Percentiles rank a stretch among this genome's conserved stretches.
phyloP scores from a whole-genome alignment of 2,113 vertebrate species.

The Phylloscopus whistleri region DNA sequence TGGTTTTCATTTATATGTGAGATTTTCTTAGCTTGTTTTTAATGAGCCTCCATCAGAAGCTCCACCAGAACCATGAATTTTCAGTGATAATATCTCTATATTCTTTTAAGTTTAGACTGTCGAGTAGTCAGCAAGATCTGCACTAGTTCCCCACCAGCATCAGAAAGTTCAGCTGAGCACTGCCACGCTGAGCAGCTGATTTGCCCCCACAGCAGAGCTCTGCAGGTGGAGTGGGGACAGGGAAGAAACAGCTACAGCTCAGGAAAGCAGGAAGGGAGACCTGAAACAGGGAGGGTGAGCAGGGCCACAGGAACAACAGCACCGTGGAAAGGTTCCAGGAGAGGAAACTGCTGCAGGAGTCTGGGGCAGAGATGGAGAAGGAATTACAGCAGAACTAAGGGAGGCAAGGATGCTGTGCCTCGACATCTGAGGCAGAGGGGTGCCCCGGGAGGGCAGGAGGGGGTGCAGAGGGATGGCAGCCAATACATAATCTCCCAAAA shows the following conservation, averaged over 20 bases:
- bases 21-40: background rate
- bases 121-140: background rate
- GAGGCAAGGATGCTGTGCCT: background rate
- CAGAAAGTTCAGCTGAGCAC: background rate
- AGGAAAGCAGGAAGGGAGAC: background rate
- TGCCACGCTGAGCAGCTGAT: background rate
- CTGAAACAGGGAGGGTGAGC: background rate
- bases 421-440: background rate
- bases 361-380: background rate
- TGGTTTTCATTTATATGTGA: background rate
- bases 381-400: background rate
- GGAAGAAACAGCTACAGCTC: background rate
- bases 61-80: background rate
- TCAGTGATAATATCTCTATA: background rate
- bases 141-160: background rate
- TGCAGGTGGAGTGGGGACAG: background rate
- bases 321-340: background rate
- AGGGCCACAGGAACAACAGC: background rate
- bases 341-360: background rate
- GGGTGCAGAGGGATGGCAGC: background rate
- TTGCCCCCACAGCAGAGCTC: background rate
- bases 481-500: background rate
- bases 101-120: background rate
- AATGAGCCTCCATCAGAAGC: background rate
- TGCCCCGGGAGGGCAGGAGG: background rate